Evolutionary conservation across 92 coral and sea anemone genomes (phyloP).

Genomic region (Porites rus): DNA sequence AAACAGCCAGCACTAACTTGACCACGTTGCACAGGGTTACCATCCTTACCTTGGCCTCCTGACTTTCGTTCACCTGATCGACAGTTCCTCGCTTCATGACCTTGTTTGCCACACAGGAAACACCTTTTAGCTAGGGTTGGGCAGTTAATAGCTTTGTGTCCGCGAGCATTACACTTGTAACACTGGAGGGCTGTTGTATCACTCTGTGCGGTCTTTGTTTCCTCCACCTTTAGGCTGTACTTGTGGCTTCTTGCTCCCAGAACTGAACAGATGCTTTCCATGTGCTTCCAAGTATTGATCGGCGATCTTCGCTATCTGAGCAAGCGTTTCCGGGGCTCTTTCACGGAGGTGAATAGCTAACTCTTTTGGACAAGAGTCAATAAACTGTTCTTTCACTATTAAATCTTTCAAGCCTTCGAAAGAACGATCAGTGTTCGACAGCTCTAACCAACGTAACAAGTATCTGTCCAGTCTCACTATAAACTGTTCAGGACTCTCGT

Average conservation of each 20-base stretch:
- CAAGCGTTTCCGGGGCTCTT: slow-evolving; percentile 43
- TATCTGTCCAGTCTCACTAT: no score
- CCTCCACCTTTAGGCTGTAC: background rate
- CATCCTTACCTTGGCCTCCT: slow-evolving; percentile 5
- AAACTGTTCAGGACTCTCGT: no score
- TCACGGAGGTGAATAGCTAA: slow-evolving; percentile 49
- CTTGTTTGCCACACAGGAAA: background rate
- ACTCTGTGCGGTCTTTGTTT: background rate
- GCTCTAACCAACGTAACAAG: no score
- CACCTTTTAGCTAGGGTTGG: no score
- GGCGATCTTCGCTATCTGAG: slow-evolving; percentile 22
- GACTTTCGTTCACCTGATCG: background rate
- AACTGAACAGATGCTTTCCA: slow-evolving; percentile 29
- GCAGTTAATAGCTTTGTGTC: no score
- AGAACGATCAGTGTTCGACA: no score
- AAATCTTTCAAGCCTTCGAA: no score
- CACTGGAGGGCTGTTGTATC: slow-evolving; percentile 19
- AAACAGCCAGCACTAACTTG: slow-evolving; percentile 41
- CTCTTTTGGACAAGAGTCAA: slow-evolving; percentile 53
- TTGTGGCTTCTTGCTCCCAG: background rate
- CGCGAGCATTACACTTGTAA: slow-evolving; percentile 27
- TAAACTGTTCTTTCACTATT: slow-evolving; percentile 50
- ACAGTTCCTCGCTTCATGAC: slow-evolving; percentile 20
- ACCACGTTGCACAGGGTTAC: background rate
- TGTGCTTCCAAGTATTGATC: slow-evolving; percentile 12